A percentile compares a stretch with the other conserved stretches of the same genome.
These are phyloP conservation scores for Spilogale gracilis DNA, from an alignment of 2,113 vertebrate species.

Conservation along the genomic window DNA sequence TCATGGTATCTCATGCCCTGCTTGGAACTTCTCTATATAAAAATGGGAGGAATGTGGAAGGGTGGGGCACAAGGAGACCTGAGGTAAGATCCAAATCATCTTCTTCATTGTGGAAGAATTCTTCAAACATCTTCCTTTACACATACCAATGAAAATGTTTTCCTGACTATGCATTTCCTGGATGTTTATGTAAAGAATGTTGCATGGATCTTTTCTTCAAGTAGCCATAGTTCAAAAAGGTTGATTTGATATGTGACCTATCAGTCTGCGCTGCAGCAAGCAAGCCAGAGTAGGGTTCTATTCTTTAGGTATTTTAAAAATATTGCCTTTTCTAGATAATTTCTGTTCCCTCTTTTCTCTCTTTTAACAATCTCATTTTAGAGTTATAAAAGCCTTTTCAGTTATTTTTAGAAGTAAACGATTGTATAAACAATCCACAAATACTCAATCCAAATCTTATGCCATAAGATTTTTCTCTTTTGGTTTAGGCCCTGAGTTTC, in stretches of 20 bases:
- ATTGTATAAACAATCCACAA: not conserved
- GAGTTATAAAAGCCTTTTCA: not conserved
- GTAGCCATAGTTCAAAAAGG: not conserved
- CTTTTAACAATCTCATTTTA: not conserved
- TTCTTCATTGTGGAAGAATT: not conserved
- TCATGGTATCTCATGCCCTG: not conserved
- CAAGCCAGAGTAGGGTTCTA: not conserved
- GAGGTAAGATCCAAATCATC: not conserved
- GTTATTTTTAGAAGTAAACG: constrained; percentile 33
- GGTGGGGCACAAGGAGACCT: not conserved
- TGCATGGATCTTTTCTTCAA: not conserved
- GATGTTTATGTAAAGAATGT: too few relatives aligned
- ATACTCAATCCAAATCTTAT: not conserved
- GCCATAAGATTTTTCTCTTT: not conserved
- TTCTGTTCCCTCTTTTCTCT: not conserved
- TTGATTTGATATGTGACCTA: not conserved
- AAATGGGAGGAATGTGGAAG: constrained; percentile 25
- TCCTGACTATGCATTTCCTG: not conserved
- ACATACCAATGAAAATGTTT: not conserved
- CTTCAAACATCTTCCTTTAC: not conserved
- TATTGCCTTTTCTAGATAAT: not conserved
- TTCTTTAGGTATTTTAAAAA: not conserved
- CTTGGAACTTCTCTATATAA: not conserved
- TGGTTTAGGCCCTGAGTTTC: not conserved
- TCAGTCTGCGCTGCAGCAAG: not conserved